A percentile compares a stretch with the other conserved stretches of the same genome.
Conservation (phyloP, 2,888 invertebrate species). For the Actias luna region DNA sequence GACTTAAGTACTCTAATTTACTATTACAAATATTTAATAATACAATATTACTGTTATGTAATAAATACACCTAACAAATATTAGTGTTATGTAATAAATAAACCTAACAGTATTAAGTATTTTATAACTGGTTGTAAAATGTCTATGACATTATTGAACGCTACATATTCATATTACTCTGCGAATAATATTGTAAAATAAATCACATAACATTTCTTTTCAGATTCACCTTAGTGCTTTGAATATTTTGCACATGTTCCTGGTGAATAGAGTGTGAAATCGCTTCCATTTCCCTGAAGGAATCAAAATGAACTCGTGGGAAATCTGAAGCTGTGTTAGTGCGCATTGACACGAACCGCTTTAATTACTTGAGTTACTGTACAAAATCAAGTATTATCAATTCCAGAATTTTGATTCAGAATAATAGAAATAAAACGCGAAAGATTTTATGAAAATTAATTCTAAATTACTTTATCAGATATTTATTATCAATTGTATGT, state of each 20-base stretch:
- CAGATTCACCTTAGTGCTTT: not conserved
- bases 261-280: not conserved
- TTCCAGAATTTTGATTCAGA: not conserved
- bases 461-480: not conserved
- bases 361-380: not conserved
- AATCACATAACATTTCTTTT: not conserved
- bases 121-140: too few species aligned
- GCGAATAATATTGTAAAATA: not conserved
- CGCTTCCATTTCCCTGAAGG: slow-evolving; percentile 1
- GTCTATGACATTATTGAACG: too few species aligned
- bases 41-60: too few species aligned
- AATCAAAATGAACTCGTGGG: not conserved
- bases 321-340: not conserved
- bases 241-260: not conserved
- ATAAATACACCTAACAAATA: too few species aligned
- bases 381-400: not conserved
- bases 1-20: too few species aligned
- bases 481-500: not conserved
- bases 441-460: not conserved
- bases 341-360: not conserved
- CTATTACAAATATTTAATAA: too few species aligned
- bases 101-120: too few species aligned
- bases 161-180: too few species aligned
- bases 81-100: too few species aligned
- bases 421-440: not conserved